Conservation (phyloP, 2,797 vertebrate genomes). For the Gastrophryne carolinensis region DNA sequence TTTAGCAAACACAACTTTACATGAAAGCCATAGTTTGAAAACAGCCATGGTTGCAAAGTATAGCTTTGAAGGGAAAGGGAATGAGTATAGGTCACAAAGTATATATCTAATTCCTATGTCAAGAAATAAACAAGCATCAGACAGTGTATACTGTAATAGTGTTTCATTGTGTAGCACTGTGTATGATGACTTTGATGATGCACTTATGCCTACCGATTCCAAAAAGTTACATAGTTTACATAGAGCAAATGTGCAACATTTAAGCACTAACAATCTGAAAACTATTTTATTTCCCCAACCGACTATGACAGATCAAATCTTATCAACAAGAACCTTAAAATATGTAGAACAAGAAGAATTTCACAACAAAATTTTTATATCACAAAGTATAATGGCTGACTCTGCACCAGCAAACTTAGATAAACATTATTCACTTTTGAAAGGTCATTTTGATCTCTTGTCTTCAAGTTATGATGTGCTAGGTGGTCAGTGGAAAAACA, state of each 20-base stretch:
- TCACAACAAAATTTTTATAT: slow-evolving; percentile 32
- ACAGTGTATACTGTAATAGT: slow-evolving; percentile 39
- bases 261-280: slow-evolving; percentile 1
- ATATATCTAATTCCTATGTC: slow-evolving; percentile 43
- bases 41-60: slow-evolving; percentile 45
- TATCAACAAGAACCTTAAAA: slow-evolving; percentile 24
- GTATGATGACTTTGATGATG: slow-evolving; percentile 32
- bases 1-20: neutral
- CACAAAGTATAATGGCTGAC: slow-evolving; percentile 8
- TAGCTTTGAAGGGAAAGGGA: slow-evolving; percentile 39
- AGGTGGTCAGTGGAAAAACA: slow-evolving; percentile 41
- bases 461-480: slow-evolving; percentile 49
- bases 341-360: slow-evolving; percentile 32
- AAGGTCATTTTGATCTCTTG: slow-evolving; percentile 46
- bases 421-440: neutral
- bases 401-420: neutral
- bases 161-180: slow-evolving; percentile 7
- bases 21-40: slow-evolving; percentile 40
- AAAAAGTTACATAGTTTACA: slow-evolving; percentile 7
- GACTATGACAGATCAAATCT: slow-evolving; percentile 39
- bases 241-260: slow-evolving; percentile 36
- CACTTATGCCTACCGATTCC: slow-evolving; percentile 4
- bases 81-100: slow-evolving; percentile 28
- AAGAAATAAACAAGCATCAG: slow-evolving; percentile 50
- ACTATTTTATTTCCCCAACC: slow-evolving; percentile 48